Evolutionary conservation across 2,113 vertebrate species (phyloP), one percentile per base, ranked within the genome.

Genomic region (Halichoerus grypus): DNA sequence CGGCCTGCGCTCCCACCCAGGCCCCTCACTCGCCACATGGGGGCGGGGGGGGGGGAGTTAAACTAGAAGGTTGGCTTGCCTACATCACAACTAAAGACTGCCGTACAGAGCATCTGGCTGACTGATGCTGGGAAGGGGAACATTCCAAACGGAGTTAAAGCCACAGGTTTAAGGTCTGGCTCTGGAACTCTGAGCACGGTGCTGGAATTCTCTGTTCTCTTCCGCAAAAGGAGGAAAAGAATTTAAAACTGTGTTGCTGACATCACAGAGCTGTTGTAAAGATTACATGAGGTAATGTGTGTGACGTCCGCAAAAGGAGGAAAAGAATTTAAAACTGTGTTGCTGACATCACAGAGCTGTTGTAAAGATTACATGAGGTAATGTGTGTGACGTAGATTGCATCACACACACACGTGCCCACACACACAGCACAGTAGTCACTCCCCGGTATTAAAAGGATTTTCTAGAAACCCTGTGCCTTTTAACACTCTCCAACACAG

Each of bases 21-120:
- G 26, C 5, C 7, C 36, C 28, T 81, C 11, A 0, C n/a, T 31
- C 4, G 1, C 3, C 3, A 1, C 28, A 16, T 53, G 31, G 2
- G 51, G 63, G 61, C 1, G 28, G 55, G 55, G 53, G 15, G 53
- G 63, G 13, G 51, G 6, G 36, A 36, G 10, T 24, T 31, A 46
- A 36, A 79, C 67, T 39, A 4, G 5, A 3, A 7, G 6, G 5
- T 10, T 1, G 33, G n/a, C 65, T 88, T 49, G 33, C 14, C n/a
- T 55, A 6, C 8, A 1, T 31, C 3, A 3, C 18, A 18, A 9
- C 49, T 53, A 3, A n/a, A 49, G 14, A 31, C 14, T 15, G 28
- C 28, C 26, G 13, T 15, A 1, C 0, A 13, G n/a, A 14, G 39
- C 51, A 22, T 31, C 6, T 28, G 49, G 57, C 19, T 14, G 13